Evolutionary conservation across 2,113 vertebrate species (phyloP).

Genomic region (Hypomesus transpacificus): DNA sequence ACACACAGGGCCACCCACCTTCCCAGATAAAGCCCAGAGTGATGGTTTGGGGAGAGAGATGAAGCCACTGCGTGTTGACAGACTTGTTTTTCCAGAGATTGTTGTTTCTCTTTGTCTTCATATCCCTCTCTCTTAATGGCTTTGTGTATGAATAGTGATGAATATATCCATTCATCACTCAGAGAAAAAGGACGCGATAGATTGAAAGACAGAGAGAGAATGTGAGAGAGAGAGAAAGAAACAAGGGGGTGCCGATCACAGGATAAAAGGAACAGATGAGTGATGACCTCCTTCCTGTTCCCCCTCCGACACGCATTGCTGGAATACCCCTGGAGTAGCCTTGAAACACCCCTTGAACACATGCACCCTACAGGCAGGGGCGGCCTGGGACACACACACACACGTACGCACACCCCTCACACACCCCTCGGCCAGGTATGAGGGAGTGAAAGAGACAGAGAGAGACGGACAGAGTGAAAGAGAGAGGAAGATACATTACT

Average conservation of each 20-base stretch:
- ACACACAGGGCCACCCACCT: constrained; percentile 49
- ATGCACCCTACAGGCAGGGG: background rate
- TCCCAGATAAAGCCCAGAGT: constrained; percentile 18
- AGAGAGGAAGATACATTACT: no score
- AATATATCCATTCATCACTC: background rate
- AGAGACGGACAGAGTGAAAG: no score
- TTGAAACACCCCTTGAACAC: constrained; percentile 6
- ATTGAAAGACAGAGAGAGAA: background rate
- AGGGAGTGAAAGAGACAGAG: no score
- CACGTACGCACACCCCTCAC: background rate
- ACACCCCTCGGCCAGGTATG: background rate
- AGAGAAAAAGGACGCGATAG: background rate
- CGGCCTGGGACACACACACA: constrained; percentile 4
- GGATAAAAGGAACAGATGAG: constrained; percentile 52
- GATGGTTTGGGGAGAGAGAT: constrained; percentile 34
- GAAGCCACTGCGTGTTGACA: constrained; percentile 27
- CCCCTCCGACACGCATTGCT: constrained; percentile 66
- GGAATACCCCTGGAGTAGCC: constrained; percentile 48
- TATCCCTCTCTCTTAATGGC: background rate
- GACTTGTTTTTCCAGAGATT: constrained; percentile 25
- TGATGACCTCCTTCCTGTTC: constrained; percentile 56
- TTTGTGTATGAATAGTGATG: constrained; percentile 15
- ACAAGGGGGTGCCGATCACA: background rate
- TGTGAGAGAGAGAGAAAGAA: background rate
- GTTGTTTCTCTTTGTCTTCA: constrained; percentile 30